Evolutionary conservation across 2,797 vertebrate species (phyloP), one percentile per base, ranked within the genome.

Genomic region (Sebastes baramenuke): DNA sequence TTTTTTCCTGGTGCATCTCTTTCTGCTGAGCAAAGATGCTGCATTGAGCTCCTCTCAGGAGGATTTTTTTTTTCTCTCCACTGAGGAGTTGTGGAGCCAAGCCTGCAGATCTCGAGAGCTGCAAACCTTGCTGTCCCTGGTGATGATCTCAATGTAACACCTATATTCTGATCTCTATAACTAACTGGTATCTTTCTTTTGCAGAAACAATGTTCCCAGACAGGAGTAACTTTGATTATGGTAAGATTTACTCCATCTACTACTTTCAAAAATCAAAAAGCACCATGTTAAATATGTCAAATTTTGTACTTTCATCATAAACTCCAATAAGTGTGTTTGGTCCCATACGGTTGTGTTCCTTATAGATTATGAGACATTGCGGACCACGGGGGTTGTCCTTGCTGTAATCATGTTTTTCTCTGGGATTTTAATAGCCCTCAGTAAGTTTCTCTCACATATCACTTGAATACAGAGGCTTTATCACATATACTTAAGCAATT

Each of bases 361-460:
- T 84, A 24, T 82, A 97, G 96, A 97, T 91, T 96, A 97, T 84
- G 96, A 96, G 46, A 96, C 96, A 2, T 83, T 97, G 89, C 86
- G 93, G 85, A 97, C 95, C 58, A 96, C 95, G 2, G 96, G 96
- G 14, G 89, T 97, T 58, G 89, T 95, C 87, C 93, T 97, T 2
- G 96, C 93, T 52, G 80, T 94, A 36, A 7, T 96, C 72, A 95
- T 97, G 96, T 96, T 95, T 85, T 90, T 97, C 54, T 74, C 87
- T 25, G 96, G 96, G 82, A 96, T 97, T 90, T 89, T 97, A 77
- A 96, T 97, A 85, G 96, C 96, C 67, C 79, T 97, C 86, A 96
- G 96, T 97, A 94, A 95, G 96, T 96, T 74, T 36, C 11, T 68
- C 58, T 54, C 29, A 11, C 24, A 58, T 22, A 72, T 67, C 20